These are phyloP conservation scores for Furnarius figulus DNA, from an alignment of 2,113 vertebrate genomes.

Conservation along the genomic window DNA sequence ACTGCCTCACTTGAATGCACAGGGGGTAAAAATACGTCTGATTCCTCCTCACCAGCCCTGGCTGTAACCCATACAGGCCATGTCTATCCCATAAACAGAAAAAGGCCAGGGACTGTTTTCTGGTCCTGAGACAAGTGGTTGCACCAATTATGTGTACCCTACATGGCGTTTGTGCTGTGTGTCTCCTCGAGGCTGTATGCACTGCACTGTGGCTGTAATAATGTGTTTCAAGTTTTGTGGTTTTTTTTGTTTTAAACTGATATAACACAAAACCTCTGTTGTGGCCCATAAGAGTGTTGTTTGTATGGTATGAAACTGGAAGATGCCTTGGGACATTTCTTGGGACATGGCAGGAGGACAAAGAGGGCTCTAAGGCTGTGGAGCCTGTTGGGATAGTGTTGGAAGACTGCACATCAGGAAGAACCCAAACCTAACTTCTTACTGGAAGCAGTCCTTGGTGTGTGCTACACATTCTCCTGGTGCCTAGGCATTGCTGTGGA, in stretches of 20 bases:
- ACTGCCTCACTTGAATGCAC: background rate
- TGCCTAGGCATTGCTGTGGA: background rate
- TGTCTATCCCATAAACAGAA: background rate
- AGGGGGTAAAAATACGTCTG: background rate
- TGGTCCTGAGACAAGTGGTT: background rate
- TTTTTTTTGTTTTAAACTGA: background rate
- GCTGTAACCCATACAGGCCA: background rate
- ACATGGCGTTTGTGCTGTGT: rapidly evolving
- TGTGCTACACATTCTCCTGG: background rate
- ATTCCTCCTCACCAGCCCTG: background rate
- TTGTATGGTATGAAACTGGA: background rate
- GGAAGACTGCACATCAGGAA: background rate
- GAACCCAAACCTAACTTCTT: background rate
- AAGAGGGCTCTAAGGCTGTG: background rate
- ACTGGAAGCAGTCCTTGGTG: background rate
- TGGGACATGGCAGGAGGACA: background rate
- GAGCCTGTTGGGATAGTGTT: background rate
- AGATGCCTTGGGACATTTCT: background rate
- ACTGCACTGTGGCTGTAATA: background rate
- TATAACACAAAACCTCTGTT: background rate
- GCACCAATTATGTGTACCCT: too few relatives aligned
- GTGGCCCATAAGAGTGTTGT: background rate
- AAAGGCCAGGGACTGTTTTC: background rate
- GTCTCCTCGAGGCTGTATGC: rapidly evolving
- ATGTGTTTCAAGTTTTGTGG: background rate